phyloP scores from a whole-genome alignment of 2,113 vertebrate species.

The Gnathonemus echidnorhynchus region DNA sequence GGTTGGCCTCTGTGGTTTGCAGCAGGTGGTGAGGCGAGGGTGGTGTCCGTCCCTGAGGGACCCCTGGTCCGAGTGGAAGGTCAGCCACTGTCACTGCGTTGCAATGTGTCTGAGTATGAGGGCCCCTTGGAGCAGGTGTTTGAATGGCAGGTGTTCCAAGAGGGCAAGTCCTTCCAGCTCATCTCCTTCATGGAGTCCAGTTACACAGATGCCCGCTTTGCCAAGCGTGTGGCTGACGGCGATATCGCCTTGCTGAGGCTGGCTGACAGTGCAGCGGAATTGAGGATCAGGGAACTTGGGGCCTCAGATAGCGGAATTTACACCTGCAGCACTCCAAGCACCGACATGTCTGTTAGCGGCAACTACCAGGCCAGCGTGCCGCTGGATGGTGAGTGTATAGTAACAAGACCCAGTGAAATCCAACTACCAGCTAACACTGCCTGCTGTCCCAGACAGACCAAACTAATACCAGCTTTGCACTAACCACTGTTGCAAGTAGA shows the following conservation, averaged over 20 bases:
- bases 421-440: background rate
- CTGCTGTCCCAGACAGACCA: background rate
- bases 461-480: background rate
- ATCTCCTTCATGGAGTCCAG: conserved; percentile 78
- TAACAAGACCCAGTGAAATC: background rate
- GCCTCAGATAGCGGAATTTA: conserved; percentile 72
- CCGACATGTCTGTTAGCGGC: conserved; percentile 75
- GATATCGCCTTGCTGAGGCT: conserved; percentile 68
- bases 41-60: conserved; percentile 74
- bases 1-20: background rate
- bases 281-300: conserved; percentile 69
- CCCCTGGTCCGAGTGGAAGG: conserved; percentile 76
- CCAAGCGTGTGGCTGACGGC: conserved; percentile 57
- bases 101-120: conserved; percentile 75
- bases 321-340: conserved; percentile 83
- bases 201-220: conserved; percentile 64
- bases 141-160: conserved; percentile 69
- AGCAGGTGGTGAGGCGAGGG: conserved; percentile 66
- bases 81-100: conserved; percentile 73
- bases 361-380: conserved; percentile 81
- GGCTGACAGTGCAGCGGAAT: conserved; percentile 68
- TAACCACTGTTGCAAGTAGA: background rate
- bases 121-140: conserved; percentile 89
- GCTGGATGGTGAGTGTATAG: conserved; percentile 65
- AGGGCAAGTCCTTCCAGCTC: conserved; percentile 44